Evolutionary conservation across 2,113 vertebrate genomes (phyloP).

Genomic region (Struthio camelus): DNA sequence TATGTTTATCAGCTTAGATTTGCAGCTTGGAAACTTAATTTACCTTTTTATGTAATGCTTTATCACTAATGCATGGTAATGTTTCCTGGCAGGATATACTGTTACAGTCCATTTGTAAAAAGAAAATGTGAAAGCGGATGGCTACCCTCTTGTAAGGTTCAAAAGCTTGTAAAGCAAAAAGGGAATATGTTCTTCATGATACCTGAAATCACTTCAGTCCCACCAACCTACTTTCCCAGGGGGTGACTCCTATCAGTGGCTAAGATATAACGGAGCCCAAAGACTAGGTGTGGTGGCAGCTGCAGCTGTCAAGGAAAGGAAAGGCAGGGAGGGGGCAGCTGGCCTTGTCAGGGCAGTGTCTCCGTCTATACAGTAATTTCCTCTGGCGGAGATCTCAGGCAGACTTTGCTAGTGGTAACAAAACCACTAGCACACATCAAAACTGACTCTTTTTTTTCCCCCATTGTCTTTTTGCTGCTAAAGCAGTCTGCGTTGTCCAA

Average conservation of each 20-base stretch:
- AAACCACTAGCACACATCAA: not conserved
- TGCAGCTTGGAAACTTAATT: constrained; percentile 9
- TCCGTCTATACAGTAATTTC: constrained; percentile 49
- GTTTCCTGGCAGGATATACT: constrained; percentile 72
- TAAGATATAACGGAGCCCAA: constrained; percentile 38
- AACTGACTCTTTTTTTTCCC: not conserved
- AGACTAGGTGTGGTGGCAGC: constrained; percentile 63
- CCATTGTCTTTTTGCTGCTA: not conserved
- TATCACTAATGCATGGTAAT: constrained; percentile 56
- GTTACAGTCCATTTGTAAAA: constrained; percentile 30
- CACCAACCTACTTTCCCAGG: constrained; percentile 58
- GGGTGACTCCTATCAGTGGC: constrained; percentile 37
- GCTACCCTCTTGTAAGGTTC: not conserved
- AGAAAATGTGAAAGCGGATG: not conserved
- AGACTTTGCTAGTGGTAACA: not conserved
- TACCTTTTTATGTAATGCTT: constrained; percentile 48
- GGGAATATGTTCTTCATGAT: constrained; percentile 36
- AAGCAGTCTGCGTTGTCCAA: not conserved
- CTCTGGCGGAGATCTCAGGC: constrained; percentile 49
- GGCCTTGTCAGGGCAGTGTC: constrained; percentile 62
- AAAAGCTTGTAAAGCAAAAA: constrained; percentile 37
- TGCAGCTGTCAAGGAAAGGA: constrained; percentile 58
- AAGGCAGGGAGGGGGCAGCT: constrained; percentile 65
- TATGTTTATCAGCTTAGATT: constrained; percentile 50
- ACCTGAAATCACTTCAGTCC: constrained; percentile 54